Evolutionary conservation across 1,140 invertebrate species (phyloP), one percentile per base, ranked within the genome.

Genomic region (Euura lappo): DNA sequence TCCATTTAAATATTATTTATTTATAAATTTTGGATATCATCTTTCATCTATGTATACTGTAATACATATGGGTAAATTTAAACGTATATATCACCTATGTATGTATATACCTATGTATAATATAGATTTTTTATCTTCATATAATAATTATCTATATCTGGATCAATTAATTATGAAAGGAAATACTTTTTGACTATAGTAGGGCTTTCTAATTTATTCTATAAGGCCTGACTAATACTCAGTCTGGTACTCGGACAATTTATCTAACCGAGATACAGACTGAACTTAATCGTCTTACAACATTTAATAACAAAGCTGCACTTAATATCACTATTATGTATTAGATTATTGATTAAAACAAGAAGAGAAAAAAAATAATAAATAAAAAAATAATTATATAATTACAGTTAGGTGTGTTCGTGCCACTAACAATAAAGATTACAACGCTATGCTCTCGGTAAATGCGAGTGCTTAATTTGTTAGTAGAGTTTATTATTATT

Each of bases 241-340:
- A 60, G 67, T 73, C 51, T 11, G 51, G 8, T 60, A 60, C 51
- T 60, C 65, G 51, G 28, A 28, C 28, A 28, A 28, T 28, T 60
- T 71, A 45, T 69, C 46, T 70, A 72, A 74, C 28, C 44, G 10
- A 68, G 67, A 6, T 3, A 10, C 8, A 68, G 67, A 11, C 67
- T 68, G 67, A 43, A 44, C 42, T 8, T 44, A 10, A 3, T 68
- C 44, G 67, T 44, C 28, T 68, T 68, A 68, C 42, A 68, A 68
- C 67, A 44, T 68, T 43, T 60, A 42, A 68, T 78, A 78, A 78
- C 72, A 74, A 60, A 78, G 75, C 77, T 78, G 77, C 74, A 74
- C 77, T 65, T 74, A 64, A 76, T 78, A 78, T 77, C 77, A 78
- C 77, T 75, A 75, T 77, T 71, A 44, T 60, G 43, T 77, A 51